Base-by-base conservation (phyloP, 2,113 vertebrate genomes). In the Ochotona princeps region DNA sequence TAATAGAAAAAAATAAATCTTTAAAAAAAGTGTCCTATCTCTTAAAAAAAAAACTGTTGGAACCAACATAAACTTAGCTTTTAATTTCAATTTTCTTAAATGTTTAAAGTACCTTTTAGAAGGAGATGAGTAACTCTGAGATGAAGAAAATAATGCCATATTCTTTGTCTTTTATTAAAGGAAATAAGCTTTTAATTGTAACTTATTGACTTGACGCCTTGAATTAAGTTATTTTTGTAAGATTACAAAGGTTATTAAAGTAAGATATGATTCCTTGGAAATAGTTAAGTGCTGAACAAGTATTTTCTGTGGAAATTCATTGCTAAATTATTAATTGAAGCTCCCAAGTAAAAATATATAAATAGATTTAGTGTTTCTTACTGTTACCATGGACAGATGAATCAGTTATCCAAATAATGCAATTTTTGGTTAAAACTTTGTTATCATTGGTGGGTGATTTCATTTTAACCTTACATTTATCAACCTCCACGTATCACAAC, bases 101-200 rank as follows among this genome's bases (percentile, higher is more conserved):
- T 57, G 12, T 57, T 57, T 57, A 17, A 57, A 57, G 54, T 57
- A 17, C 14, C 54, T 17, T 57, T 5, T 60, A 57, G 5, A 75
- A 67, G 47, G 30, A 85, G 10, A 54, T 10, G 78, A 69, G 26
- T 74, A 89, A 49, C 69, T 44, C 32, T 66, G 63, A 81, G 14
- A 67, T 72, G 89, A 92, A 82, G 57, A 72, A 2, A 17, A 44
- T 79, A 63, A 10, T 32, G 8, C 21, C 21, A 82, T 61, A 28
- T 10, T 63, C n/a, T 60, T 72, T 78, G 54, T 81, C n/a, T 20
- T 87, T 89, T 75, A 30, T 12, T 82, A 38, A 87, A 66, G 28
- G 82, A 95, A 63, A 49, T 74, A 65, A 74, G 93, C 80, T 23
- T 51, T 80, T 93, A 79, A 83, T 72, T 93, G 38, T 32, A 80